phyloP scores from a whole-genome alignment of 2,797 vertebrate species.

The Falco biarmicus region DNA sequence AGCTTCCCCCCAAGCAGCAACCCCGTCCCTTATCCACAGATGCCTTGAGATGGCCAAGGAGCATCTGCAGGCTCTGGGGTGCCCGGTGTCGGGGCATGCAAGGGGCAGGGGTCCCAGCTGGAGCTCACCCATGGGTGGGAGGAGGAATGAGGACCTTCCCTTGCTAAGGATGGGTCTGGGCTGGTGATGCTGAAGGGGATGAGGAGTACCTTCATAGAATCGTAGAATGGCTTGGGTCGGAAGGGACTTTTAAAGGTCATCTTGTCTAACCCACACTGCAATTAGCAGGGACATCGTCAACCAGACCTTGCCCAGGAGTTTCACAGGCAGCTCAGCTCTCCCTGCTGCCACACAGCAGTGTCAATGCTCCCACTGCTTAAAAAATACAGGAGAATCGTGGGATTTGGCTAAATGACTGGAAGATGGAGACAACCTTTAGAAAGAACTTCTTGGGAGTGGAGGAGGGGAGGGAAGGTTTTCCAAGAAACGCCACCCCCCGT shows the following conservation, averaged over 20 bases:
- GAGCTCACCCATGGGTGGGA: neutral
- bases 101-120: neutral
- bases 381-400: neutral
- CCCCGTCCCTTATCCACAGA: neutral
- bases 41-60: neutral
- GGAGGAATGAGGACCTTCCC: neutral
- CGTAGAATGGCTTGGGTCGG: neutral
- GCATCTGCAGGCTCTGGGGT: neutral
- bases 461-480: neutral
- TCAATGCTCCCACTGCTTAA: neutral
- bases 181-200: neutral
- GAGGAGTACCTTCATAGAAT: neutral
- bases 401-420: neutral
- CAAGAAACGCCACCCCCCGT: neutral
- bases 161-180: neutral
- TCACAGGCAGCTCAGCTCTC: neutral
- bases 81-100: neutral
- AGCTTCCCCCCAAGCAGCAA: neutral
- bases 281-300: neutral
- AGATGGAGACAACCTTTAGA: neutral
- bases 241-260: neutral
- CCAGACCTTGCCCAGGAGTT: neutral
- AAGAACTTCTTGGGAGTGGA: neutral
- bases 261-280: neutral
- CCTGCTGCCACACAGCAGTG: neutral